Conservation (phyloP, 2,888 invertebrate species). For the Leptinotarsa juncta region DNA sequence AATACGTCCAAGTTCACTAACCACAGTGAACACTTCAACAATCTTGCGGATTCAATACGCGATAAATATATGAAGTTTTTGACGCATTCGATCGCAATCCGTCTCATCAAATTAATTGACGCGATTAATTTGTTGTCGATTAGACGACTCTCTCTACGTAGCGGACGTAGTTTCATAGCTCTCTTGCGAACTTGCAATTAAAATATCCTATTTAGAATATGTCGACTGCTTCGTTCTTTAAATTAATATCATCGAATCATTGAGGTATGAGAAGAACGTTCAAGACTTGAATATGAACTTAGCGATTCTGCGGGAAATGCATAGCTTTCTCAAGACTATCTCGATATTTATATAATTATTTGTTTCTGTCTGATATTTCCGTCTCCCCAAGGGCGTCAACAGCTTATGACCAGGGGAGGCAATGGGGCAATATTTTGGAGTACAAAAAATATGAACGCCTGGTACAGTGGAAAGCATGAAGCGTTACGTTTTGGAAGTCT, state of each 20-base stretch:
- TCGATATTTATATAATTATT: too few relatives aligned
- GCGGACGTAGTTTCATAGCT: background rate
- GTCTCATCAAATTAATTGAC: slow-evolving; percentile 1
- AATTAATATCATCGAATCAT: background rate
- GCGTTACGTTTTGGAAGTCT: too few relatives aligned
- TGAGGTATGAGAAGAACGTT: too few relatives aligned
- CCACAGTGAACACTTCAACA: background rate
- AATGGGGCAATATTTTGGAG: too few relatives aligned
- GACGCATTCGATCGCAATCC: background rate
- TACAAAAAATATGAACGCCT: too few relatives aligned
- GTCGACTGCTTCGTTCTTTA: background rate
- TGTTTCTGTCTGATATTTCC: too few relatives aligned
- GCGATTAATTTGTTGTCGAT: slow-evolving; percentile 1
- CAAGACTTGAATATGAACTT: too few relatives aligned
- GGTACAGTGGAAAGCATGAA: too few relatives aligned
- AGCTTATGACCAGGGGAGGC: too few relatives aligned
- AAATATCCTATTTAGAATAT: slow-evolving; percentile 1
- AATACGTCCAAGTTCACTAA: background rate
- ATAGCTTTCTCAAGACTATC: too few relatives aligned
- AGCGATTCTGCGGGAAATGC: too few relatives aligned
- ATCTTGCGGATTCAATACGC: background rate
- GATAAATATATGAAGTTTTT: slow-evolving; percentile 1
- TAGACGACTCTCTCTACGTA: background rate
- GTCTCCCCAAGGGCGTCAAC: too few relatives aligned
- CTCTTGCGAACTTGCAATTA: background rate